phyloP scores from a whole-genome alignment of 2,797 vertebrate species.

The Crenichthys baileyi region DNA sequence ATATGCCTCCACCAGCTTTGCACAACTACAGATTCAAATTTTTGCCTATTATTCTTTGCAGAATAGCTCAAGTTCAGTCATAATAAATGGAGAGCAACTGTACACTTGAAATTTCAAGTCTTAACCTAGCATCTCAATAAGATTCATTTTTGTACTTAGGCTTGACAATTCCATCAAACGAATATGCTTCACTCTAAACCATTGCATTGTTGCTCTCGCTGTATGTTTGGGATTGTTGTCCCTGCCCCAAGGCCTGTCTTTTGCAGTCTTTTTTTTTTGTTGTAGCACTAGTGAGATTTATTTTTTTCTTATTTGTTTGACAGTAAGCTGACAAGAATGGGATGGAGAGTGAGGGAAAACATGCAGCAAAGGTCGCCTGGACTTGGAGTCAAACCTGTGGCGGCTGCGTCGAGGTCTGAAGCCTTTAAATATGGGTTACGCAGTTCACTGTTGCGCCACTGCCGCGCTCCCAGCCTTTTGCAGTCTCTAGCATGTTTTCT shows the following conservation, averaged over 20 bases:
- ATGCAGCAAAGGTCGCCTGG: too few relatives aligned
- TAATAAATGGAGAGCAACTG: background rate
- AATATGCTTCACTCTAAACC: background rate
- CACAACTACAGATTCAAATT: background rate
- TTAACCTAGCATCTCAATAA: background rate
- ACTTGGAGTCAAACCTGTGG: too few relatives aligned
- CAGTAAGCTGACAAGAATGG: too few relatives aligned
- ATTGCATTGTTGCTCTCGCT: background rate
- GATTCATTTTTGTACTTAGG: background rate
- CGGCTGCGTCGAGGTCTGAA: too few relatives aligned
- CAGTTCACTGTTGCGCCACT: too few relatives aligned
- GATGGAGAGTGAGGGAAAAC: too few relatives aligned
- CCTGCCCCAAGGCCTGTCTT: background rate
- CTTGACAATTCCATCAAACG: background rate
- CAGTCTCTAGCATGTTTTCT: background rate
- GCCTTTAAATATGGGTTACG: too few relatives aligned
- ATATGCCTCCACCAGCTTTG: background rate
- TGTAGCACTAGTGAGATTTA: too few relatives aligned
- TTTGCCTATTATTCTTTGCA: background rate
- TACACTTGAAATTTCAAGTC: background rate
- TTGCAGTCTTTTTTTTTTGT: too few relatives aligned
- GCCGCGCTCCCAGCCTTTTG: background rate
- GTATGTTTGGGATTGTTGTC: background rate
- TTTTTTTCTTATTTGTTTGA: too few relatives aligned
- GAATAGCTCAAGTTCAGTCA: background rate